Evolutionary conservation across 2,113 vertebrate species (phyloP).

Genomic region (Poicephalus gulielmi): DNA sequence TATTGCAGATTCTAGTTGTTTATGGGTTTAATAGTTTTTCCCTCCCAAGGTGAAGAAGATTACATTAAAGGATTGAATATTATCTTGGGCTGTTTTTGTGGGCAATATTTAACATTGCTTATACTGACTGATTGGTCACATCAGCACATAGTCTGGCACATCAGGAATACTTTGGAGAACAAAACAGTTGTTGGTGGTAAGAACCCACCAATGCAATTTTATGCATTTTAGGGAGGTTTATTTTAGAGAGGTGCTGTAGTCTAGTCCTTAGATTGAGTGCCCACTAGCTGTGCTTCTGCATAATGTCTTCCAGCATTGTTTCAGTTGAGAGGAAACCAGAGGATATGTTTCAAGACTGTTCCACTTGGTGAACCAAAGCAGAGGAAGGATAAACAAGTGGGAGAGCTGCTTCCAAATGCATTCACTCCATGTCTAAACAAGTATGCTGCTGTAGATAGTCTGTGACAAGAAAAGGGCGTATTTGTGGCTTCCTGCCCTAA

Average conservation of each 20-base stretch:
- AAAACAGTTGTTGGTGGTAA: not conserved
- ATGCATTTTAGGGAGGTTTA: not conserved
- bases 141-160: not conserved
- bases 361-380: not conserved
- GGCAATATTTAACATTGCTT: not conserved
- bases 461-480: not conserved
- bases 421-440: not conserved
- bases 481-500: not conserved
- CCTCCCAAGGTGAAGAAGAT: not conserved
- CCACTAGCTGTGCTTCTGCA: not conserved
- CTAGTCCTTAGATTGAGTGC: not conserved
- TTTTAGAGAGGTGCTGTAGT: not conserved
- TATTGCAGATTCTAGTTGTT: not conserved
- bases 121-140: not conserved
- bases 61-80: not conserved
- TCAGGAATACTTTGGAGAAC: not conserved
- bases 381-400: not conserved
- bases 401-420: not conserved
- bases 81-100: not conserved
- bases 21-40: not conserved
- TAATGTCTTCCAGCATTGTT: not conserved
- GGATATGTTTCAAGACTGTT: not conserved
- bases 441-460: not conserved
- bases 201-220: not conserved
- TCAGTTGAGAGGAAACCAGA: not conserved